Conservation (phyloP, 2,797 vertebrate species). For the Peromyscus nudipes region DNA sequence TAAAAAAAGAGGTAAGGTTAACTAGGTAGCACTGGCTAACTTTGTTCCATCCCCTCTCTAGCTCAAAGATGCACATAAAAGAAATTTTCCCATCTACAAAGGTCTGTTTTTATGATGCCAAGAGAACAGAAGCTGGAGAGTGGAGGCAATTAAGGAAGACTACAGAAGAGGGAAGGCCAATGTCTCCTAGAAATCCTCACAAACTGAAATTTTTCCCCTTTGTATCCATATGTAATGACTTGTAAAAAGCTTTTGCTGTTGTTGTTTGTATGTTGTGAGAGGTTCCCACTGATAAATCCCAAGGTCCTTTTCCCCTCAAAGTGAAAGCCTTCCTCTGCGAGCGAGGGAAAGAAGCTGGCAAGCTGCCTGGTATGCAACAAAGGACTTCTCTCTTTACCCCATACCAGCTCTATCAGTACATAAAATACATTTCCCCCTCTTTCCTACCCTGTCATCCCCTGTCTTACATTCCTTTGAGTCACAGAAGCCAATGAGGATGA, state of each 20-base stretch:
- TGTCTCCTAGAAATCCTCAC: not conserved
- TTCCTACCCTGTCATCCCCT: not conserved
- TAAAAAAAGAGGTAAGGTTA: not conserved
- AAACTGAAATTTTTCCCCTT: not conserved
- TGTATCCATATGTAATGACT: not conserved
- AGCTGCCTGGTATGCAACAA: not conserved
- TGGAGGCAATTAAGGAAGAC: not conserved
- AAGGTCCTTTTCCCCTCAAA: not conserved
- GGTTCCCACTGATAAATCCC: slow-evolving; percentile 11
- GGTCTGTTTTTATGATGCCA: not conserved
- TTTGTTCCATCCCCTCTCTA: not conserved
- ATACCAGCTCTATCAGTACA: not conserved
- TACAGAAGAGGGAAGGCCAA: not conserved
- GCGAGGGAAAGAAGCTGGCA: slow-evolving; percentile 12
- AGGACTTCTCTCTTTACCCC: not conserved
- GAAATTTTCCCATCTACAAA: not conserved
- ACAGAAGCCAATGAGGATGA: not conserved
- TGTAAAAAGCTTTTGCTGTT: not conserved
- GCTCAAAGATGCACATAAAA: slow-evolving; percentile 1
- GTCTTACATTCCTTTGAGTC: not conserved
- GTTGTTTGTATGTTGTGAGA: not conserved
- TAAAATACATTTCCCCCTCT: not conserved
- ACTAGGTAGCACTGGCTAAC: not conserved
- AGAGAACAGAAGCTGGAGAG: not conserved
- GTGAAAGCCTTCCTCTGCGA: not conserved